Base-by-base conservation (phyloP, 2,797 vertebrate genomes). In the Tapirus indicus region DNA sequence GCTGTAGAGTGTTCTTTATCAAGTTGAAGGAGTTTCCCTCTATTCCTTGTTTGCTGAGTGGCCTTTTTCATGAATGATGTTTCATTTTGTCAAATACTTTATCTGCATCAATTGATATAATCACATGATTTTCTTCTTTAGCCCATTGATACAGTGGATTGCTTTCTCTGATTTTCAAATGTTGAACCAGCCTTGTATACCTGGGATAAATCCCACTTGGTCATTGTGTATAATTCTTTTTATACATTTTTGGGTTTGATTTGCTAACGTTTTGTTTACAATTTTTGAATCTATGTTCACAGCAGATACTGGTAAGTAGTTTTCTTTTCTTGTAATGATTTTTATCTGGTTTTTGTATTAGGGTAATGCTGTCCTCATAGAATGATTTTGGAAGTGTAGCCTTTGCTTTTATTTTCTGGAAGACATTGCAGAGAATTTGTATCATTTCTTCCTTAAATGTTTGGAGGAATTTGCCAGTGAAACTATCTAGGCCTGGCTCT, bases 371-470 rank as follows among this genome's bases (percentile, higher is more conserved):
- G 17, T 52, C 14, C 49, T 56, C 49, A 68, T 14, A 47, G 68
- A 89, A 90, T 56, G 29, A 90, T 66, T 58, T 88, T 35, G 23
- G 69, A 90, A 90, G 7, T 56, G 4, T 75, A 84, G 4, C 5
- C 32, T 94, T 75, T 94, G 29, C 17, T 89, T 75, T 75, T 68
- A 49, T 75, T 89, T 94, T 90, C 58, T 68, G 32, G 38, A 78
- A 41, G 29, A 88, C 16, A 80, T 41, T 64, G 41, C 44, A 16
- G 29, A 56, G 27, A 74, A 64, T 44, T 54, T 44, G 54, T 74
- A 64, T 54, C 16, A 74, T 72, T 72, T 72, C 64, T 62, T n/a
- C 35, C 35, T 72, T 72, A 80, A 94, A 82, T 54, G 17, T 87
- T 69, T 78, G 25, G 38, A 69, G 6, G 38, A 69, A 69, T 69